Evolutionary conservation across 2,113 vertebrate species (phyloP).

Genomic region (Erythrolamprus reginae): DNA sequence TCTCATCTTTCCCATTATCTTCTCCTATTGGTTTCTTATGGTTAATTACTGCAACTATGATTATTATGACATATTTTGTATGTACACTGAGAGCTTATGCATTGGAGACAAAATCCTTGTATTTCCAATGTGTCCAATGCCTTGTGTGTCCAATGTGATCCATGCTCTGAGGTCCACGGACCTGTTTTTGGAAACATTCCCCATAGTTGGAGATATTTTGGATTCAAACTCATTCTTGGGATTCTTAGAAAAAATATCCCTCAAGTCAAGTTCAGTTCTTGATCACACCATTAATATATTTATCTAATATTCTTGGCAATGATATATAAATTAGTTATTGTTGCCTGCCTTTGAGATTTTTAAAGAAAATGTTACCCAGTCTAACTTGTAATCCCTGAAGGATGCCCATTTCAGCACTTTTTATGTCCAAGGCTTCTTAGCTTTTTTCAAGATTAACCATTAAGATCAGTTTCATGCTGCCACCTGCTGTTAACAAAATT

Average conservation of each 20-base stretch:
- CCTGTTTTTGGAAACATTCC: neutral
- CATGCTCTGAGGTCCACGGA: neutral
- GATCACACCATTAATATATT: neutral
- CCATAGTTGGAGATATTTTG: neutral
- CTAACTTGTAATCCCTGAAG: neutral
- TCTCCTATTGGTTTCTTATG: neutral
- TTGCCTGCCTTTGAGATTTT: neutral
- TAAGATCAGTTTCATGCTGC: neutral
- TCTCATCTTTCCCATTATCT: neutral
- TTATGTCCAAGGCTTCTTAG: neutral
- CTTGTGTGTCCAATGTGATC: neutral
- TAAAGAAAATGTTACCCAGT: neutral
- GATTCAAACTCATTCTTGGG: neutral
- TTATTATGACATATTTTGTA: neutral
- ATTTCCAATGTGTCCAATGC: neutral
- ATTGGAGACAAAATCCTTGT: neutral
- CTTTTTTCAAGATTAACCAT: neutral
- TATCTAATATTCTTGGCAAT: neutral
- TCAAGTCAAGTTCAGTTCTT: neutral
- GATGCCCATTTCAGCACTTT: neutral
- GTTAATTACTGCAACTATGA: neutral
- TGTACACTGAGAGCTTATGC: neutral
- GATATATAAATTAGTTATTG: neutral
- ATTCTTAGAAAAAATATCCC: neutral
- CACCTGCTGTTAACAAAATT: neutral